Percentiles rank a stretch among this genome's conserved stretches.
Evolutionary conservation across 2,888 invertebrate genomes (phyloP).

Genomic region (Sipunculus nudus): DNA sequence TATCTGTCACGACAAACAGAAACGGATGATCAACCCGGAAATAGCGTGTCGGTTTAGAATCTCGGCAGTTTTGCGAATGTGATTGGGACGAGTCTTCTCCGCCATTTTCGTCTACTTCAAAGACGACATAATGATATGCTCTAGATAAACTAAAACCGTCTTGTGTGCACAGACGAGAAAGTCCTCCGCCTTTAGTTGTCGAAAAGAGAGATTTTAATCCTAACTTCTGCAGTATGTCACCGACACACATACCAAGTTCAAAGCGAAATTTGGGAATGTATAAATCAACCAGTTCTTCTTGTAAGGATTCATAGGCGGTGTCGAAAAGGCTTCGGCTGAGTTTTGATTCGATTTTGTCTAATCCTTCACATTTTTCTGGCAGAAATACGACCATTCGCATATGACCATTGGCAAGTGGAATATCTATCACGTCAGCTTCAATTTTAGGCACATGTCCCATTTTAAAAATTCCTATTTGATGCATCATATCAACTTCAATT

Average conservation of each 20-base stretch:
- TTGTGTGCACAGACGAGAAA: background rate
- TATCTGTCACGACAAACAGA: too few relatives aligned
- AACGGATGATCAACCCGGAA: too few relatives aligned
- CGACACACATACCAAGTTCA: slow-evolving; percentile 32
- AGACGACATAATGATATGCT: too few relatives aligned
- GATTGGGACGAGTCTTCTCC: too few relatives aligned
- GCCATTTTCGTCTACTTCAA: too few relatives aligned
- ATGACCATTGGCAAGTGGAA: slow-evolving; percentile 37
- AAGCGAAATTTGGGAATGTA: slow-evolving; percentile 40
- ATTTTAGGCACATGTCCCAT: slow-evolving; percentile 26
- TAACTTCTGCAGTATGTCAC: slow-evolving; percentile 33
- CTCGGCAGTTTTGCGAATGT: too few relatives aligned
- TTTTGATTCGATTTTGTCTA: slow-evolving; percentile 37
- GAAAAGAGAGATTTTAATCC: slow-evolving; percentile 39
- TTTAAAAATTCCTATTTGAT: slow-evolving; percentile 31
- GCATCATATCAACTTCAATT: slow-evolving; percentile 39
- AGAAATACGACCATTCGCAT: slow-evolving; percentile 35
- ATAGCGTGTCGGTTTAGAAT: too few relatives aligned
- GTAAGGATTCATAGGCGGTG: slow-evolving; percentile 22
- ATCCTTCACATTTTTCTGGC: slow-evolving; percentile 38
- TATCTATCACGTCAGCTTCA: slow-evolving; percentile 37
- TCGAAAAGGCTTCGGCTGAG: slow-evolving; percentile 35
- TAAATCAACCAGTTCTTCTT: slow-evolving; percentile 38
- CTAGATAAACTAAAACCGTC: too few relatives aligned
- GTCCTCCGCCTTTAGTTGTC: too few relatives aligned